phyloP scores from a whole-genome alignment of 2,797 vertebrate species.

The Triplophysa yarkandensis region DNA sequence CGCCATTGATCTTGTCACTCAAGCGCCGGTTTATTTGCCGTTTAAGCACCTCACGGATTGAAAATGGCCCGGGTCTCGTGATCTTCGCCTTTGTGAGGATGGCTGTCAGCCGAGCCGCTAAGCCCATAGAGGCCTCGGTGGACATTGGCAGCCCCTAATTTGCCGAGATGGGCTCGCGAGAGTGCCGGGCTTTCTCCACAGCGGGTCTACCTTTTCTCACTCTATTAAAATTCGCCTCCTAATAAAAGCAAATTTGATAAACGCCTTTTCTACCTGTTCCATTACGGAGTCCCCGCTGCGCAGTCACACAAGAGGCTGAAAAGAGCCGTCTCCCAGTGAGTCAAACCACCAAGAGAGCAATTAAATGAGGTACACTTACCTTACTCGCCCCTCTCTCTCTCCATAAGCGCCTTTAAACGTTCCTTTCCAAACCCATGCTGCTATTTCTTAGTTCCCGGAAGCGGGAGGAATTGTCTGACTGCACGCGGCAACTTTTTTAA shows the following conservation, averaged over 20 bases:
- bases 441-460: constrained; percentile 43
- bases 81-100: constrained; percentile 39
- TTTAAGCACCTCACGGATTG: constrained; percentile 44
- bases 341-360: constrained; percentile 58
- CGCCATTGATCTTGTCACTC: constrained; percentile 52
- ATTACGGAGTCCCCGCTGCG: constrained; percentile 56
- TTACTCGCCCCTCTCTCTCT: constrained; percentile 48
- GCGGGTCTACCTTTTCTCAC: constrained; percentile 59
- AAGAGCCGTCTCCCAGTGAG: constrained; percentile 55
- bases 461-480: constrained; percentile 31
- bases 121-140: constrained; percentile 43
- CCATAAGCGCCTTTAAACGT: constrained; percentile 45
- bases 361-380: constrained; percentile 60
- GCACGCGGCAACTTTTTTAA: constrained; percentile 13
- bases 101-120: constrained; percentile 52
- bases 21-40: constrained; percentile 57
- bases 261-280: constrained; percentile 63
- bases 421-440: constrained; percentile 44
- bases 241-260: constrained; percentile 64
- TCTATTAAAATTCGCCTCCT: constrained; percentile 61
- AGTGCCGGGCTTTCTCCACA: constrained; percentile 54
- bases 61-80: constrained; percentile 44
- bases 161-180: constrained; percentile 54
- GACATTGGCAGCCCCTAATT: constrained; percentile 59
- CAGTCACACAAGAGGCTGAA: constrained; percentile 60